These are phyloP conservation scores for Sternarchorhynchus goeldii DNA, from an alignment of 2,797 vertebrate genomes.

Conservation along the genomic window DNA sequence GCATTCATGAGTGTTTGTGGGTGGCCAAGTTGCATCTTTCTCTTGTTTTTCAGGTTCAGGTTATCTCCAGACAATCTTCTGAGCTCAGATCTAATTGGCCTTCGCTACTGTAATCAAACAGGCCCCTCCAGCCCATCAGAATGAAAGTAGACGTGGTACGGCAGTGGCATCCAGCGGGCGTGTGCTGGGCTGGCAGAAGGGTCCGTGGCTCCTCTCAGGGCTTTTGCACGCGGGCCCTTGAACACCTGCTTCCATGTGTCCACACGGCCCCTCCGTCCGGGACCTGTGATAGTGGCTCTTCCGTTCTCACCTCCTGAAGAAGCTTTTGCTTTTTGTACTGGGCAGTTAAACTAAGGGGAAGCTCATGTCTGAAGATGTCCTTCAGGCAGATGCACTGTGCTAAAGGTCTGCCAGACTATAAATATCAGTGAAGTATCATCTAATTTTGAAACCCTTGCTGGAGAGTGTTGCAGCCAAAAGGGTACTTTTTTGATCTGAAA, in stretches of 20 bases:
- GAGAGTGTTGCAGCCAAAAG: neutral
- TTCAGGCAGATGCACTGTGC: neutral
- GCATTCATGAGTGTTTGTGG: too few species aligned
- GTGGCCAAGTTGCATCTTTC: neutral
- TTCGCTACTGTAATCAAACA: conserved; percentile 57
- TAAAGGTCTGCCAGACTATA: conserved; percentile 18
- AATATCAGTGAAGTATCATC: neutral
- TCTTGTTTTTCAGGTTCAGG: conserved; percentile 14
- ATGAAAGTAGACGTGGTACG: conserved; percentile 42
- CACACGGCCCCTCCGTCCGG: neutral
- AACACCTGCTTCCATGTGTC: neutral
- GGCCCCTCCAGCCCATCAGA: conserved; percentile 42
- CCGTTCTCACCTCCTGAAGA: neutral
- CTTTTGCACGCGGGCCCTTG: conserved; percentile 15
- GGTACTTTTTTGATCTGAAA: neutral
- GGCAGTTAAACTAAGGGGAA: neutral
- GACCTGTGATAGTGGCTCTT: conserved; percentile 8
- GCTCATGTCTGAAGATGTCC: neutral
- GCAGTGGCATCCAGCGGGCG: neutral
- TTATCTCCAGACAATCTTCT: conserved; percentile 26
- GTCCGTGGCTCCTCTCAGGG: too few species aligned
- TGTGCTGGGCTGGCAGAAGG: too few species aligned
- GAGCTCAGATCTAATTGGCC: conserved; percentile 52
- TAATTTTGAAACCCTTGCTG: conserved; percentile 1
- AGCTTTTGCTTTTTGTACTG: neutral